Percentiles rank a stretch among this genome's conserved stretches.
These are phyloP conservation scores for Agrilus cyanescens DNA, from an alignment of 2,888 invertebrate species.

Conservation along the genomic window DNA sequence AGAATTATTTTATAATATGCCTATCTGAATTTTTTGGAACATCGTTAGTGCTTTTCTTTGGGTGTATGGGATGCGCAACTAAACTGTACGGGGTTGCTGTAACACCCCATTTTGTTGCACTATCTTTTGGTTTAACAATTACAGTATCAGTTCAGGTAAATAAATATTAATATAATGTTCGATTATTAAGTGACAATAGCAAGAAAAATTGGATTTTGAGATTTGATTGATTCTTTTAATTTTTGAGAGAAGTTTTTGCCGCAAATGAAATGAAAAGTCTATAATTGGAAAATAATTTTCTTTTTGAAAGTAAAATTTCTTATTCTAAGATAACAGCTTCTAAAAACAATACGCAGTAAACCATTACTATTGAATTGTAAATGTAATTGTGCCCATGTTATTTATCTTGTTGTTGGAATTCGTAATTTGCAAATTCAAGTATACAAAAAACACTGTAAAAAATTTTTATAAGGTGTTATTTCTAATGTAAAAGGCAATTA, in stretches of 20 bases:
- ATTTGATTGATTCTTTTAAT: no score
- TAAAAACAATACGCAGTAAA: no score
- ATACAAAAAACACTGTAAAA: no score
- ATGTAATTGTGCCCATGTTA: no score
- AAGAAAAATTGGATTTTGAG: no score
- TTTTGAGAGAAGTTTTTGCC: no score
- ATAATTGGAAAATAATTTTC: neutral
- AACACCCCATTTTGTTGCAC: slow-evolving; percentile 36
- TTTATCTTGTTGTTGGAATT: no score
- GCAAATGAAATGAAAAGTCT: neutral
- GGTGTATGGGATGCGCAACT: slow-evolving; percentile 53
- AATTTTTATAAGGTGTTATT: no score
- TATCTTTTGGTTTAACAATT: slow-evolving; percentile 53
- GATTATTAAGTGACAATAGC: no score
- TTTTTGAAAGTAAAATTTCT: neutral
- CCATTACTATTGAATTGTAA: no score
- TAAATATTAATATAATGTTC: neutral
- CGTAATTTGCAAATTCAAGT: no score
- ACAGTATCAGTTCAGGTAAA: slow-evolving; percentile 48
- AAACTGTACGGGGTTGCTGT: slow-evolving; percentile 25
- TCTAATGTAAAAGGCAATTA: no score
- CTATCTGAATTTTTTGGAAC: slow-evolving; percentile 51
- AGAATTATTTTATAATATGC: neutral
- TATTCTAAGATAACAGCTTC: neutral
- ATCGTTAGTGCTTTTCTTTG: slow-evolving; percentile 47